phyloP scores from a whole-genome alignment of 2,113 vertebrate species.

The Lophius piscatorius region DNA sequence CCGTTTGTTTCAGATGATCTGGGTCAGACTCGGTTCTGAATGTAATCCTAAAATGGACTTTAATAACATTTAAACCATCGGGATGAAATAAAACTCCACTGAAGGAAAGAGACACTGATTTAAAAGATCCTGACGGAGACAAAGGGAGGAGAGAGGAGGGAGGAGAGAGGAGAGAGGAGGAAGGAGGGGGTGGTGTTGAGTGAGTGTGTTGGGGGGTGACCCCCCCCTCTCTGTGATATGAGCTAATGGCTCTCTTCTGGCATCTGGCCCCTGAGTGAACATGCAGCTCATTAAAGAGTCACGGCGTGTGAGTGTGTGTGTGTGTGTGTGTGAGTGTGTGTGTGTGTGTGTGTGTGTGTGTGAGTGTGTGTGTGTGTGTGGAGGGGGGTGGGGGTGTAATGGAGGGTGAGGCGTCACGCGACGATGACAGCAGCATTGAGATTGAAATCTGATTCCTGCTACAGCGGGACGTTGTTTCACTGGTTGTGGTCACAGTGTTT shows the following conservation, averaged over 20 bases:
- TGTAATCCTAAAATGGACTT: neutral
- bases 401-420: slow-evolving; percentile 4
- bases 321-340: no score
- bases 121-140: neutral
- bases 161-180: neutral
- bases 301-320: slow-evolving; percentile 24
- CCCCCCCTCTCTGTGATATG: slow-evolving; percentile 53
- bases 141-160: neutral
- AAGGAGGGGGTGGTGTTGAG: neutral
- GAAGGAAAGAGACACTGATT: neutral
- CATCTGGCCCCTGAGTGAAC: slow-evolving; percentile 41
- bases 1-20: slow-evolving; percentile 3
- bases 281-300: slow-evolving; percentile 63
- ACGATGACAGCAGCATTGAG: slow-evolving; percentile 23
- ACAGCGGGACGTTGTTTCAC: slow-evolving; percentile 2
- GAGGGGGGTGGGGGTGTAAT: neutral
- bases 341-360: no score
- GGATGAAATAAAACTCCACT: neutral
- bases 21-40: neutral
- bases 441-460: slow-evolving; percentile 34
- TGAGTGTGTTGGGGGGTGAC: neutral
- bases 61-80: neutral
- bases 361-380: no score
- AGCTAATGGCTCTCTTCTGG: slow-evolving; percentile 70
- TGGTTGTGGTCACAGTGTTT: neutral